Conservation (phyloP, 2,888 invertebrate species). For the Stomorhina lunata region DNA sequence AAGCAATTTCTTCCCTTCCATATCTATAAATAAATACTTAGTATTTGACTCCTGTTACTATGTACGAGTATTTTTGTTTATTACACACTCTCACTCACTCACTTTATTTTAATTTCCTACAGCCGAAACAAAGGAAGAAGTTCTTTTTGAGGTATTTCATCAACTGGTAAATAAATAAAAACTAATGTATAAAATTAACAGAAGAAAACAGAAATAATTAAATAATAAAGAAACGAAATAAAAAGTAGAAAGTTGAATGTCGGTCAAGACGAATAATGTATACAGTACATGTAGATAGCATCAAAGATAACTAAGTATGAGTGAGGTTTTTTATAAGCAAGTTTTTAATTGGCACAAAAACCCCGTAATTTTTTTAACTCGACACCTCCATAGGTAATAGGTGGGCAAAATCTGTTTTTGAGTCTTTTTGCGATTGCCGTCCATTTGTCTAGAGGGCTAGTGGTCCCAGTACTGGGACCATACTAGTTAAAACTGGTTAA, state of each 20-base stretch:
- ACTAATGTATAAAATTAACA: slow-evolving; percentile 7
- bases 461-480: too few species aligned
- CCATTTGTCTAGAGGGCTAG: too few species aligned
- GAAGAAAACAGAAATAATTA: background rate
- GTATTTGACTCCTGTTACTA: background rate
- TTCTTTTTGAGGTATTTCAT: slow-evolving; percentile 11
- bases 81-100: background rate
- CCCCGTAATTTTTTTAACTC: too few species aligned
- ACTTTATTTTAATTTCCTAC: slow-evolving; percentile 3
- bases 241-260: background rate
- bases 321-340: too few species aligned
- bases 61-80: background rate
- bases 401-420: too few species aligned
- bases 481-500: too few species aligned
- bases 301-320: too few species aligned
- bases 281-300: background rate
- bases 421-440: too few species aligned
- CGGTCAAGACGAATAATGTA: background rate
- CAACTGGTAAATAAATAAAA: slow-evolving; percentile 34
- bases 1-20: background rate
- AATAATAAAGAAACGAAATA: background rate
- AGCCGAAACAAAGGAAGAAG: background rate
- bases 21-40: slow-evolving; percentile 5
- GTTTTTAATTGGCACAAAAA: too few species aligned
- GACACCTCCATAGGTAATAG: too few species aligned